phyloP scores from a whole-genome alignment of 1,140 invertebrate species.

The Sitobion miscanthi region DNA sequence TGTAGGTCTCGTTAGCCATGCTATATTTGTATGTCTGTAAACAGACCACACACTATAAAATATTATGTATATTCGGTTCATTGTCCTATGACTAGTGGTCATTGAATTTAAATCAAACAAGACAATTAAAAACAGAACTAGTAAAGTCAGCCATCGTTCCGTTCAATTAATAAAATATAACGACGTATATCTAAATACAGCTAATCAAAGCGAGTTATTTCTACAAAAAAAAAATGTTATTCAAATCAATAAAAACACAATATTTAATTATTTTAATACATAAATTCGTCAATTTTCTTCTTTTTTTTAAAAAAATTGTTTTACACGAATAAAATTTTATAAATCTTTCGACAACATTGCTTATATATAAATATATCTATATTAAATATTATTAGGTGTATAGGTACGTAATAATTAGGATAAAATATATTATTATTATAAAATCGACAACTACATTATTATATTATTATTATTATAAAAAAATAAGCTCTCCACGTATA shows the following conservation, averaged over 20 bases:
- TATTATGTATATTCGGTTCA: background rate
- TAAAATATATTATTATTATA: conserved; percentile 35
- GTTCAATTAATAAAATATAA: background rate
- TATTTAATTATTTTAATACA: background rate
- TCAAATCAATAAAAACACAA: conserved; percentile 4
- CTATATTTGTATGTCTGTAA: background rate
- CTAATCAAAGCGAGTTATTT: background rate
- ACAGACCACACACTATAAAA: background rate
- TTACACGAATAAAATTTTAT: conserved; percentile 25
- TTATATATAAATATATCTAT: background rate
- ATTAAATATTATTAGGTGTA: background rate
- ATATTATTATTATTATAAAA: background rate
- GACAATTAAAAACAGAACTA: background rate
- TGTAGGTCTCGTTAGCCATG: background rate
- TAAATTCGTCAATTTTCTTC: background rate
- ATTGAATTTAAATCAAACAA: background rate
- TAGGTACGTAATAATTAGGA: background rate
- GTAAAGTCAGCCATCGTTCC: background rate
- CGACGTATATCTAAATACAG: background rate
- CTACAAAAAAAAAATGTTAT: conserved; percentile 3
- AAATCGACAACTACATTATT: conserved; percentile 38
- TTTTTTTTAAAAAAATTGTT: background rate
- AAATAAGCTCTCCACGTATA: background rate
- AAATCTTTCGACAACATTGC: conserved; percentile 28
- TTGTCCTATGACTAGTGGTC: background rate